These are phyloP conservation scores for Allophyes oxyacanthae DNA, from an alignment of 2,888 invertebrate genomes.

Conservation along the genomic window DNA sequence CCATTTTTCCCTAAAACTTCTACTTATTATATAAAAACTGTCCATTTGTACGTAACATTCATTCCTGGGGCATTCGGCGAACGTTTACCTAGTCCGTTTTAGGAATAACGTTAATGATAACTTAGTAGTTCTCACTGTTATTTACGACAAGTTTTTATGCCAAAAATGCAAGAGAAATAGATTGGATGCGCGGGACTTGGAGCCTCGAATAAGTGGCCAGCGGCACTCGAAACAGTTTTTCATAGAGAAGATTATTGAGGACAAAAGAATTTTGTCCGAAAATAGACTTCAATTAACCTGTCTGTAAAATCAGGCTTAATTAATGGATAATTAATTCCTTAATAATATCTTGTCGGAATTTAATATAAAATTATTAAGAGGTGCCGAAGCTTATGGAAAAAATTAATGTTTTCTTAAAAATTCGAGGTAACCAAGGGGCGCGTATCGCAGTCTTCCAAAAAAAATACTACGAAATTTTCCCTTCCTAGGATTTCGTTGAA, in stretches of 20 bases:
- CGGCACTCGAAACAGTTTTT: background rate
- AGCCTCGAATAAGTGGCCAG: background rate
- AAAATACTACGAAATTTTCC: constrained; percentile 56
- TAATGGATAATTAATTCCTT: no score
- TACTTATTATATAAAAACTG: constrained; percentile 15
- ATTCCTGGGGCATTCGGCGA: constrained; percentile 45
- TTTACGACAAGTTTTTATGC: constrained; percentile 57
- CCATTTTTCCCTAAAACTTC: constrained; percentile 2
- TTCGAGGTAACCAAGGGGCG: constrained; percentile 6
- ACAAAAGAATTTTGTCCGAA: no score
- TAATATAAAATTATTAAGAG: no score
- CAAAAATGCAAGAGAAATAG: constrained; percentile 65
- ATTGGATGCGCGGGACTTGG: constrained; percentile 12
- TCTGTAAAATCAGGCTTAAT: no score
- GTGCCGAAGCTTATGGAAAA: no score
- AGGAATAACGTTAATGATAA: constrained; percentile 62
- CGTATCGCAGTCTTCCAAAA: constrained; percentile 11
- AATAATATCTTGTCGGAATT: no score
- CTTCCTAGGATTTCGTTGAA: constrained; percentile 85
- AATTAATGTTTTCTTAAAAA: background rate
- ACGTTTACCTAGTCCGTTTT: constrained; percentile 66
- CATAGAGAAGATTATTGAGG: no score
- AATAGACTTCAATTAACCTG: no score
- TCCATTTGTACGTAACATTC: constrained; percentile 44
- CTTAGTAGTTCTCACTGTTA: constrained; percentile 62